phyloP scores from a whole-genome alignment of 2,888 invertebrate genomes.

The Cheilosia scutellata region DNA sequence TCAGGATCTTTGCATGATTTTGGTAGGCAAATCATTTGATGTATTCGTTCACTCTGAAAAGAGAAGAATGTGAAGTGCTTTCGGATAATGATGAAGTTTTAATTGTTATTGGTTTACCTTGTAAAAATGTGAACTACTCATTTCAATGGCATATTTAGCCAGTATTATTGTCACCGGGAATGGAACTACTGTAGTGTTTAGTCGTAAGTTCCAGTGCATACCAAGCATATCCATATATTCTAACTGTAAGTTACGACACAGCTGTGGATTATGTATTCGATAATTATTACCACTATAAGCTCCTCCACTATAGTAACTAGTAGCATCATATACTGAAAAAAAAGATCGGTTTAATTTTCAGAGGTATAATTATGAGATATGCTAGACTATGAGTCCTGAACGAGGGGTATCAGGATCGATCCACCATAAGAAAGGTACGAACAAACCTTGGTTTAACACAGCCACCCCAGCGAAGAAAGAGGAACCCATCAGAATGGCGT shows the following conservation, averaged over 20 bases:
- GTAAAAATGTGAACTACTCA: slow-evolving; percentile 68
- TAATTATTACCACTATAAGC: slow-evolving; percentile 91
- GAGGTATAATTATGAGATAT: too few species aligned
- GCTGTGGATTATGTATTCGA: slow-evolving; percentile 86
- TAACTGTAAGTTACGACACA: slow-evolving; percentile 78
- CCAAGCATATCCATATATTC: slow-evolving; percentile 76
- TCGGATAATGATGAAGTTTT: too few species aligned
- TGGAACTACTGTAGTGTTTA: slow-evolving; percentile 78
- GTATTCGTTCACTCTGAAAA: slow-evolving; percentile 77
- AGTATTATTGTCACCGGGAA: slow-evolving; percentile 79
- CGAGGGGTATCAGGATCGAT: too few species aligned
- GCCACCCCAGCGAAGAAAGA: too few species aligned
- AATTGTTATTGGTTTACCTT: slow-evolving; percentile 16
- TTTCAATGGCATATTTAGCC: slow-evolving; percentile 79
- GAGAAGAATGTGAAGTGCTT: too few species aligned
- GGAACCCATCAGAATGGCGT: too few species aligned
- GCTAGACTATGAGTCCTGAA: too few species aligned
- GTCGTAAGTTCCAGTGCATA: slow-evolving; percentile 75
- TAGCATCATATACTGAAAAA: slow-evolving; percentile 87
- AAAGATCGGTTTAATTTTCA: too few species aligned
- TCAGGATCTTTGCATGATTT: slow-evolving; percentile 78
- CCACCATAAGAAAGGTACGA: too few species aligned
- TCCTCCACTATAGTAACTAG: slow-evolving; percentile 89
- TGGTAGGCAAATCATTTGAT: slow-evolving; percentile 80
- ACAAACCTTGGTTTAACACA: too few species aligned